Conservation (phyloP, 2,888 invertebrate genomes). For the Odontothrips loti region DNA sequence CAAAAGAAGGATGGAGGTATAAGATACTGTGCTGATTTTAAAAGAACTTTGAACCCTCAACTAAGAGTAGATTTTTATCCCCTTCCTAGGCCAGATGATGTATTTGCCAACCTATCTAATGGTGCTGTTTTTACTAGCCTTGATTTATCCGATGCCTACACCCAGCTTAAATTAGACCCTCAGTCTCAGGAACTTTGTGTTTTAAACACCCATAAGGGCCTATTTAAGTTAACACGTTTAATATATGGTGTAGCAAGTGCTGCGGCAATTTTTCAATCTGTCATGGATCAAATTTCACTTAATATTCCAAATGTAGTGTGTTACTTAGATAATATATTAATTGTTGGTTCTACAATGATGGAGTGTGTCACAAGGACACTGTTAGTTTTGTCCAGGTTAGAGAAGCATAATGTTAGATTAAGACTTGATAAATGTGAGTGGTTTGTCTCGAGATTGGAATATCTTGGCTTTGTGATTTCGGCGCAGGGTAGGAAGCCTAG, state of each 20-base stretch:
- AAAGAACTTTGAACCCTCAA: slow-evolving; percentile 40
- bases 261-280: slow-evolving; percentile 7
- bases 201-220: slow-evolving; percentile 28
- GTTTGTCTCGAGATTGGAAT: background rate
- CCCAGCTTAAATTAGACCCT: slow-evolving; percentile 36
- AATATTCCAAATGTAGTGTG: slow-evolving; percentile 9
- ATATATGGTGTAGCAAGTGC: slow-evolving; percentile 13
- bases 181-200: slow-evolving; percentile 36
- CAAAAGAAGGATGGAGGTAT: slow-evolving; percentile 33
- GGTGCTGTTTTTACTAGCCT: slow-evolving; percentile 37
- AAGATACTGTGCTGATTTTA: slow-evolving; percentile 38
- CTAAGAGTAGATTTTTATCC: slow-evolving; percentile 40
- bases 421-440: background rate
- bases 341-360: slow-evolving; percentile 29
- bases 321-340: slow-evolving; percentile 28
- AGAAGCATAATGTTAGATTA: slow-evolving; percentile 28
- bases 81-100: slow-evolving; percentile 38
- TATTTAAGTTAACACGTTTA: slow-evolving; percentile 16
- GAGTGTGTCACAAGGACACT: slow-evolving; percentile 29
- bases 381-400: slow-evolving; percentile 14
- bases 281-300: slow-evolving; percentile 8
- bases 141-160: slow-evolving; percentile 38
- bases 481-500: no score
- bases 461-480: background rate
- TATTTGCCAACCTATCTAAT: slow-evolving; percentile 37